Percentiles rank a stretch among this genome's conserved stretches.
These are phyloP conservation scores for Ptychobarbus kaznakovi DNA, from an alignment of 2,797 vertebrate genomes.

Conservation along the genomic window DNA sequence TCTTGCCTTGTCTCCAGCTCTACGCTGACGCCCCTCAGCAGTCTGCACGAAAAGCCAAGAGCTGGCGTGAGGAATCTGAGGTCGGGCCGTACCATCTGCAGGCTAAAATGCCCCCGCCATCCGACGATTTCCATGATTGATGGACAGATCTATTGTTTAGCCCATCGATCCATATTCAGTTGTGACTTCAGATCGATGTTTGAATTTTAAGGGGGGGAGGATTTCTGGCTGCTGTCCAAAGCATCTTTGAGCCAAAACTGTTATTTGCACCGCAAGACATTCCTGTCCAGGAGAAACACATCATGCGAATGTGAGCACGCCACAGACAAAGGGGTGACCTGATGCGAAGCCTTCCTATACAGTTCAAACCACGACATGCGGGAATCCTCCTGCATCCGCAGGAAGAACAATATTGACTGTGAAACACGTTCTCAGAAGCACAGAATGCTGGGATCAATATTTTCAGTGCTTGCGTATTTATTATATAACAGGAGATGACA, in stretches of 20 bases:
- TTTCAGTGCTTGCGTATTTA: background rate
- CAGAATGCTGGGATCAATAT: background rate
- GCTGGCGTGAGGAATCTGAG: conserved; percentile 38
- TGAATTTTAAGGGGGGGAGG: background rate
- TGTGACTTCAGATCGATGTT: conserved; percentile 41
- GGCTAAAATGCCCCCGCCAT: background rate
- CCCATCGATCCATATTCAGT: background rate
- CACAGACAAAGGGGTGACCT: conserved; percentile 9
- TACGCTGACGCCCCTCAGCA: conserved; percentile 50
- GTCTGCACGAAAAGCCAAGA: conserved; percentile 39
- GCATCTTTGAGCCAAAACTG: conserved; percentile 41
- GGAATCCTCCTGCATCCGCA: conserved; percentile 5
- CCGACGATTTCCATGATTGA: conserved; percentile 32
- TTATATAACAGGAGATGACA: background rate
- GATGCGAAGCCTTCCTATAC: background rate
- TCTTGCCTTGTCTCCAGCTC: conserved; percentile 48
- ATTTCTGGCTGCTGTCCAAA: conserved; percentile 23
- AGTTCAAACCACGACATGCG: background rate
- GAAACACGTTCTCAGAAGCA: background rate
- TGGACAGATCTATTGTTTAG: conserved; percentile 27
- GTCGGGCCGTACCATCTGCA: conserved; percentile 29
- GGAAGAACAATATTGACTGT: background rate
- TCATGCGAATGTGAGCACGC: background rate
- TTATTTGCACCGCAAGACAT: conserved; percentile 46
- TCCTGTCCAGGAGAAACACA: conserved; percentile 43